phyloP scores from a whole-genome alignment of 2,113 vertebrate genomes.

The Acanthochromis polyacanthus region DNA sequence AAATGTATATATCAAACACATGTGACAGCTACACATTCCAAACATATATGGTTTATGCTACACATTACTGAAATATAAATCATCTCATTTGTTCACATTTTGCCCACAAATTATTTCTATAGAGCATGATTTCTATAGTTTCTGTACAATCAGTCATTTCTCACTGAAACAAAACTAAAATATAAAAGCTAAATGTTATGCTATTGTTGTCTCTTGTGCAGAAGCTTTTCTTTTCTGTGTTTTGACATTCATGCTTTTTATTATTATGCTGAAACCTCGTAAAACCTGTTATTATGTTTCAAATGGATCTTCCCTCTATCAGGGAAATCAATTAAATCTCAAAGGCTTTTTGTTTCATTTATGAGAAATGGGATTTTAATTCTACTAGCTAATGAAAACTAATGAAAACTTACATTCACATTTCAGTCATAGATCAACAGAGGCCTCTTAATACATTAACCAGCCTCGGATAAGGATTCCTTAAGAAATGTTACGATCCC shows the following conservation, averaged over 20 bases:
- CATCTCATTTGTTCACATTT: too few species aligned
- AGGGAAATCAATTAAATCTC: constrained; percentile 71
- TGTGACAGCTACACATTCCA: too few species aligned
- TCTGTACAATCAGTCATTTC: constrained; percentile 19
- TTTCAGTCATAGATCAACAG: constrained; percentile 55
- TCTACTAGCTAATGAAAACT: constrained; percentile 63
- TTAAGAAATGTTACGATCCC: constrained; percentile 17
- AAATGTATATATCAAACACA: too few species aligned
- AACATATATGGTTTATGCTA: too few species aligned
- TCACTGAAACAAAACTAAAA: background rate
- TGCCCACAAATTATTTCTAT: too few species aligned
- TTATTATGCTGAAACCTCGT: constrained; percentile 62
- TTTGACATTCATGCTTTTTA: constrained; percentile 46
- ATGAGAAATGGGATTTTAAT: constrained; percentile 69
- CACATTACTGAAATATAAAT: too few species aligned
- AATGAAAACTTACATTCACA: constrained; percentile 65
- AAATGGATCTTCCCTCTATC: constrained; percentile 58
- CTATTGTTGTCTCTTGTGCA: constrained; percentile 15
- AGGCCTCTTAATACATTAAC: constrained; percentile 42
- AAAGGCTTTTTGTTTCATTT: constrained; percentile 62
- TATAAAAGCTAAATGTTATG: constrained; percentile 33
- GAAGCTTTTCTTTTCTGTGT: constrained; percentile 33
- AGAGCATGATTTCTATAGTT: background rate
- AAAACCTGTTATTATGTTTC: constrained; percentile 65
- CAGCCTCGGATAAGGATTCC: constrained; percentile 11